Evolutionary conservation across 2,797 vertebrate species (phyloP).

Genomic region (Galaxias olidus): DNA sequence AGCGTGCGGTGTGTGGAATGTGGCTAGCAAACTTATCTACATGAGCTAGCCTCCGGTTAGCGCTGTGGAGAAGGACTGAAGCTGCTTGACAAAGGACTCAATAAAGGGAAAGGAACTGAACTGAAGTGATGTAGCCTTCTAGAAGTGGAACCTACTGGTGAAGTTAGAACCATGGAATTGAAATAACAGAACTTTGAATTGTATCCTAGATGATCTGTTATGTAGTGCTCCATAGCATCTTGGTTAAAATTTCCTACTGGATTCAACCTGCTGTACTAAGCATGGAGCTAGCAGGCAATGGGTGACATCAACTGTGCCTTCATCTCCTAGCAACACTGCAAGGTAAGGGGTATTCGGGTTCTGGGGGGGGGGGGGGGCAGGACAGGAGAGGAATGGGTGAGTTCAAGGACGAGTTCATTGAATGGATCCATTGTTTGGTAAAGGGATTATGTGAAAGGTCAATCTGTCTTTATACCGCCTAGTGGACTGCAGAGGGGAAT

Average conservation of each 20-base stretch:
- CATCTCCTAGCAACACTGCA: conserved; percentile 24
- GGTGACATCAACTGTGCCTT: not conserved
- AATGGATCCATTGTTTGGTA: no score
- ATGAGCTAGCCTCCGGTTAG: conserved; percentile 10
- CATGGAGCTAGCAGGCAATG: not conserved
- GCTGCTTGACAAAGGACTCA: not conserved
- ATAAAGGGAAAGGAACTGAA: not conserved
- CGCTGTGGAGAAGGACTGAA: conserved; percentile 12
- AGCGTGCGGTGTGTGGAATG: conserved; percentile 21
- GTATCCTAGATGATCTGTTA: not conserved
- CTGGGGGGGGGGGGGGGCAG: not conserved
- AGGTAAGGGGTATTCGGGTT: conserved; percentile 48
- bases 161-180: not conserved
- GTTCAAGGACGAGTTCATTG: no score
- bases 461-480: no score
- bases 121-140: not conserved
- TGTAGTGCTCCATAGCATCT: not conserved
- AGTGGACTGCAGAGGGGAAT: no score
- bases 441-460: no score
- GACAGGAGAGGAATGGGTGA: not conserved
- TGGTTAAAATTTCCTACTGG: not conserved
- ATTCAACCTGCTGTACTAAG: not conserved
- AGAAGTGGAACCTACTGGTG: not conserved
- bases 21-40: conserved; percentile 8
- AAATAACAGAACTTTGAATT: no score